These are phyloP conservation scores for Saxidomus purpurata DNA, from an alignment of 1,140 invertebrate species.

Conservation along the genomic window DNA sequence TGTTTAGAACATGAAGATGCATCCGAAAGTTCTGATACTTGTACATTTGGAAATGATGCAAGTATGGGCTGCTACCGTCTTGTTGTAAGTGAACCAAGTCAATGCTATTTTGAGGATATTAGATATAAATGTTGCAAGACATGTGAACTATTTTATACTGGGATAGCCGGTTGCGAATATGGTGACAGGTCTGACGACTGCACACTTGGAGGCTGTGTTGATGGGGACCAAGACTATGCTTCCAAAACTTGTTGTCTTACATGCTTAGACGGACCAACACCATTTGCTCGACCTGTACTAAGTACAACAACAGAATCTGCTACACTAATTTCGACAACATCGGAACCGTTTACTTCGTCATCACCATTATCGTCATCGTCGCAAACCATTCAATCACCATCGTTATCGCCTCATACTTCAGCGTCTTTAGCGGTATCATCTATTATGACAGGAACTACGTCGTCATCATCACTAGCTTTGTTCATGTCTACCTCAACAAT, in stretches of 20 bases:
- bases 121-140: constrained; percentile 45
- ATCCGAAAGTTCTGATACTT: constrained; percentile 26
- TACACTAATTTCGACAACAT: background rate
- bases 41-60: constrained; percentile 56
- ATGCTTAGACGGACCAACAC: constrained; percentile 61
- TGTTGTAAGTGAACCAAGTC: background rate
- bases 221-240: constrained; percentile 33
- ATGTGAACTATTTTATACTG: constrained; percentile 41
- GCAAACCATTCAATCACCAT: background rate
- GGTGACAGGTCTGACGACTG: constrained; percentile 55
- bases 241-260: constrained; percentile 46
- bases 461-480: background rate
- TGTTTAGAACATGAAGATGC: constrained; percentile 53
- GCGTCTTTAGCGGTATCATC: background rate
- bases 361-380: background rate
- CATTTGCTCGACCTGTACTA: constrained; percentile 34
- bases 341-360: background rate
- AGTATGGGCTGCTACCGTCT: constrained; percentile 16
- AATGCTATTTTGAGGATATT: constrained; percentile 36
- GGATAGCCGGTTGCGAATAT: constrained; percentile 51
- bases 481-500: background rate
- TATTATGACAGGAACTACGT: background rate
- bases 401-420: background rate
- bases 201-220: background rate
- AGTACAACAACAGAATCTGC: background rate